Conservation (phyloP, 2,888 invertebrate species). For the Rhogogaster chlorosoma region DNA sequence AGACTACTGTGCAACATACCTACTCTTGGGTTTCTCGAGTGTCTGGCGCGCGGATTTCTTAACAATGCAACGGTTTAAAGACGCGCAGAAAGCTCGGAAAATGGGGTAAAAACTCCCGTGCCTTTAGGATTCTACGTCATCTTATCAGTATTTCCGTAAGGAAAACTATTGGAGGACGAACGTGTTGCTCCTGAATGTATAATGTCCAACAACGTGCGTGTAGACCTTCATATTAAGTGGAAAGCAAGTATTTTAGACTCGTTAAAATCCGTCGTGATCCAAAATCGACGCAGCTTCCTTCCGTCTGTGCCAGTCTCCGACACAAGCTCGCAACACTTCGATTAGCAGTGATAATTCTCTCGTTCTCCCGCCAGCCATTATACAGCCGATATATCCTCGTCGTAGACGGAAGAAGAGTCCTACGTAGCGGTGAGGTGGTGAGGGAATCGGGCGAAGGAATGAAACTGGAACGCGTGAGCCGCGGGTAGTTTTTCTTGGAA, state of each 20-base stretch:
- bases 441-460: slow-evolving; percentile 19
- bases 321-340: not conserved
- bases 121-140: not conserved
- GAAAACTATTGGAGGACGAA: not conserved
- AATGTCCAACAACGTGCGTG: not conserved
- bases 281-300: not conserved
- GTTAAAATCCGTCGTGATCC: not conserved
- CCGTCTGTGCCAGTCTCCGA: not conserved
- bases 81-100: not conserved
- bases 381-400: not conserved
- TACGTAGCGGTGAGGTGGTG: not conserved
- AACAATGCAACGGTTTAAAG: not conserved
- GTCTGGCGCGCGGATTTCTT: not conserved
- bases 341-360: not conserved
- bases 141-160: not conserved
- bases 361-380: not conserved
- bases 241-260: not conserved
- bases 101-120: not conserved
- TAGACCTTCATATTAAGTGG: not conserved
- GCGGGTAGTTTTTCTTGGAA: slow-evolving; percentile 42
- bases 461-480: slow-evolving; percentile 44
- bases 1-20: not conserved
- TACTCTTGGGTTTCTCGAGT: slow-evolving; percentile 9
- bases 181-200: not conserved
- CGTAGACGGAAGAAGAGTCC: slow-evolving; percentile 15